phyloP scores from a whole-genome alignment of 64 coral and sea anemone species.

The Platygyra sinensis region DNA sequence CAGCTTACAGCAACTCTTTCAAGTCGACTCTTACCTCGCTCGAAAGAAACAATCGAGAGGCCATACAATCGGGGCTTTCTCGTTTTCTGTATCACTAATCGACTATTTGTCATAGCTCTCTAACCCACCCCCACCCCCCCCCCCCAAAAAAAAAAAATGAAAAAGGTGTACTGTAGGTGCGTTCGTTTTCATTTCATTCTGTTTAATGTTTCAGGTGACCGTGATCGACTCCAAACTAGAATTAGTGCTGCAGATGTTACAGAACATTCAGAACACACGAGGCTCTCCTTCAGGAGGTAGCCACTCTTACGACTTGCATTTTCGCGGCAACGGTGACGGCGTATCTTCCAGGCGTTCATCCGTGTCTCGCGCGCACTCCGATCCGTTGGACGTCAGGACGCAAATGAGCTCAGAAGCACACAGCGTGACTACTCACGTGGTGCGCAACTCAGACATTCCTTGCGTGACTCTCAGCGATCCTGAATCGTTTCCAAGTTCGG shows the following conservation, averaged over 20 bases:
- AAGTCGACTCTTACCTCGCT: too few relatives aligned
- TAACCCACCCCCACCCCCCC: too few relatives aligned
- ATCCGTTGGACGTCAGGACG: slow-evolving; percentile 13
- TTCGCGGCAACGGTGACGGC: slow-evolving; percentile 16
- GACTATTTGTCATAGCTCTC: too few relatives aligned
- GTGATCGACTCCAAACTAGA: slow-evolving; percentile 38
- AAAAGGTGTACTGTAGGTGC: too few relatives aligned
- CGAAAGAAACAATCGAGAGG: too few relatives aligned
- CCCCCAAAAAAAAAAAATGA: too few relatives aligned
- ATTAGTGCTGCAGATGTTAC: slow-evolving; percentile 13
- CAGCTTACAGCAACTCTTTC: too few relatives aligned
- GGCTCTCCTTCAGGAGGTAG: slow-evolving; percentile 27
- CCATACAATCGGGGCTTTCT: too few relatives aligned
- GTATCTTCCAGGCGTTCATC: slow-evolving; percentile 39
- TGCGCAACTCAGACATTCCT: slow-evolving; percentile 1
- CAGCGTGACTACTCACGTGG: background rate
- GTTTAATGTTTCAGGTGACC: slow-evolving; percentile 3
- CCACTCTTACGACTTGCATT: slow-evolving; percentile 23
- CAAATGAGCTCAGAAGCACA: background rate
- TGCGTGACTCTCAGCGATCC: slow-evolving; percentile 36
- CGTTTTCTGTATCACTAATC: too few relatives aligned
- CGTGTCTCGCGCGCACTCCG: slow-evolving; percentile 20
- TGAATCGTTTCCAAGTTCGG: slow-evolving; percentile 19
- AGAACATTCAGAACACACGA: slow-evolving; percentile 4
- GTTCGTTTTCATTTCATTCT: too few relatives aligned